Percentiles rank a stretch among this genome's conserved stretches.
phyloP scores from a whole-genome alignment of 2,113 vertebrate genomes.

The Apeltes quadracus region DNA sequence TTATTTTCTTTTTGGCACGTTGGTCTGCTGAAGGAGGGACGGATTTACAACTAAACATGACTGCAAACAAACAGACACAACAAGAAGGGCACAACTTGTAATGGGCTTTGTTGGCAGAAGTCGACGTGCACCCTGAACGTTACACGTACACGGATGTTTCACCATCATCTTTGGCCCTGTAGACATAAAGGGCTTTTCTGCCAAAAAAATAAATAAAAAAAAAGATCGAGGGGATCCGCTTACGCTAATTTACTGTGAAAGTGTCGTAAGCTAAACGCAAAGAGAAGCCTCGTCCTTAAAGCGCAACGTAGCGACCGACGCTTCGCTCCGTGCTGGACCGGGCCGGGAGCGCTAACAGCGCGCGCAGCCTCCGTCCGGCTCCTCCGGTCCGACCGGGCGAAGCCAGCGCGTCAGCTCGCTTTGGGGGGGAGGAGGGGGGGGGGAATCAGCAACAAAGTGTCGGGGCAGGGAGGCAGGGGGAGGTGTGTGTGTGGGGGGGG shows the following conservation, averaged over 20 bases:
- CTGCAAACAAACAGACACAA: background rate
- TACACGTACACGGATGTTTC: background rate
- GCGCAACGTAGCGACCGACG: background rate
- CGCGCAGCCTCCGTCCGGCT: background rate
- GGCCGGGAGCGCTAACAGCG: slow-evolving; percentile 38
- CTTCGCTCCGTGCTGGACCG: background rate
- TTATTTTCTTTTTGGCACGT: background rate
- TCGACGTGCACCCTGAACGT: background rate
- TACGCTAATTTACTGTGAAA: background rate
- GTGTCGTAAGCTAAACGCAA: slow-evolving; percentile 9
- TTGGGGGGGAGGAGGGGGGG: no score
- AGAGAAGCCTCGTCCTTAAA: background rate
- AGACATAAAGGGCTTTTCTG: background rate
- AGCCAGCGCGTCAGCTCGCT: slow-evolving; percentile 26
- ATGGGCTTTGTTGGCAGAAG: background rate
- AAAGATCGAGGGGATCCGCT: background rate
- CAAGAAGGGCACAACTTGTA: background rate
- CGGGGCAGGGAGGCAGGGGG: no score
- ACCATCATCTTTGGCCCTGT: background rate
- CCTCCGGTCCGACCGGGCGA: background rate
- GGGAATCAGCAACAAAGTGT: slow-evolving; percentile 27
- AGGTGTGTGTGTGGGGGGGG: no score
- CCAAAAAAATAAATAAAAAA: background rate
- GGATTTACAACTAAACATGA: background rate
- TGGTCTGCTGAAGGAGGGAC: slow-evolving; percentile 20